These are phyloP conservation scores for Sula dactylatra DNA, from an alignment of 2,113 vertebrate genomes.

Conservation along the genomic window DNA sequence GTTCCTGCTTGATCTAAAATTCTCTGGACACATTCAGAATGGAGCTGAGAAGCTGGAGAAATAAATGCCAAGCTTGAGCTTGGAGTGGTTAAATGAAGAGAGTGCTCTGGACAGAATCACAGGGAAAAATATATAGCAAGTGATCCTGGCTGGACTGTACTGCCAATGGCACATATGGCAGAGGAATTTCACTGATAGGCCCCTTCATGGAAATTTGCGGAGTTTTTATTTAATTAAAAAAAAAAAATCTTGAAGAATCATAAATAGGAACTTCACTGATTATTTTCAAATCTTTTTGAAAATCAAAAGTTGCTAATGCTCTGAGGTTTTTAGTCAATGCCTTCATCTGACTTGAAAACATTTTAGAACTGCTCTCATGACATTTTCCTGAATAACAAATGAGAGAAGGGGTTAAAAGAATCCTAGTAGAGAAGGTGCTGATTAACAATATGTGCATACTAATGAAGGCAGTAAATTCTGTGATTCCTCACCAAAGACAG, in stretches of 20 bases:
- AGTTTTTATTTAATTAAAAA: neutral
- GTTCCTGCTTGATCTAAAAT: neutral
- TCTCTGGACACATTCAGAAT: neutral
- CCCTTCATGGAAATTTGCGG: neutral
- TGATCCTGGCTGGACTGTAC: neutral
- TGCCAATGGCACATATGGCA: neutral
- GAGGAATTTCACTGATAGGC: neutral
- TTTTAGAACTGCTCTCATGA: neutral
- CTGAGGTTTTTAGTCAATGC: neutral
- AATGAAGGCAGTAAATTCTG: too few relatives aligned
- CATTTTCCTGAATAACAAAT: neutral
- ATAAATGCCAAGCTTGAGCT: neutral
- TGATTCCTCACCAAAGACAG: too few relatives aligned
- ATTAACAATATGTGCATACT: too few relatives aligned
- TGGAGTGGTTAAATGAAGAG: neutral
- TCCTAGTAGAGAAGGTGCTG: too few relatives aligned
- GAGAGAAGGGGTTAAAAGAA: too few relatives aligned
- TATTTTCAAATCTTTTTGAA: neutral
- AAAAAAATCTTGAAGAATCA: neutral
- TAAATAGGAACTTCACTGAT: neutral
- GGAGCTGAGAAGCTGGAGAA: neutral
- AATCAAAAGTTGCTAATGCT: neutral
- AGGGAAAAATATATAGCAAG: neutral
- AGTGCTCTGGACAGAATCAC: neutral
- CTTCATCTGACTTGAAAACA: neutral